Conservation (phyloP, 2,888 invertebrate species). For the Meteorus cinctellus region DNA sequence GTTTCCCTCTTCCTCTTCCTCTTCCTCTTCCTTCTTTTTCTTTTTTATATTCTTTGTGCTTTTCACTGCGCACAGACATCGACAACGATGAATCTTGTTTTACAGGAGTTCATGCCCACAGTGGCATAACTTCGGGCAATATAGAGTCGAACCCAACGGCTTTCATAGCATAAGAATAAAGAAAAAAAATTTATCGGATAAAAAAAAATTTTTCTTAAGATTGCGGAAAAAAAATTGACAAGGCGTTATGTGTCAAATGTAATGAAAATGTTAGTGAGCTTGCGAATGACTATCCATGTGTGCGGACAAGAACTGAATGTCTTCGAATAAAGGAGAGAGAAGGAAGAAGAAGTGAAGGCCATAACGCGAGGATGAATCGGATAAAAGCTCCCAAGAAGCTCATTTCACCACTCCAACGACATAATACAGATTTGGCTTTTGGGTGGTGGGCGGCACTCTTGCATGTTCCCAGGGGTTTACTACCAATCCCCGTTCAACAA, state of each 20-base stretch:
- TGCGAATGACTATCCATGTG: not conserved
- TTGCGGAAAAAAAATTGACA: not conserved
- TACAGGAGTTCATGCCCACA: conserved; percentile 20
- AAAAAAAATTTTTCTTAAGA: not conserved
- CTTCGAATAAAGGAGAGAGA: not conserved
- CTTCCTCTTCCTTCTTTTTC: not conserved
- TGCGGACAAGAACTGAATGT: not conserved
- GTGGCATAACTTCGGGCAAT: conserved; percentile 16
- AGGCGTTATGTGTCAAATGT: not conserved
- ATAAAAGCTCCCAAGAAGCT: conserved; percentile 44
- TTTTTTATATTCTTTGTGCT: conserved; percentile 1
- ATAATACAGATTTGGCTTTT: conserved; percentile 48
- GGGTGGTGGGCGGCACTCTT: conserved; percentile 5
- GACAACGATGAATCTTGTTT: conserved; percentile 22
- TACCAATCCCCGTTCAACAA: conserved; percentile 50
- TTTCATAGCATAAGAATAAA: not conserved
- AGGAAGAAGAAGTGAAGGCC: not conserved
- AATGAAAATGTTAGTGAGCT: conserved; percentile 3
- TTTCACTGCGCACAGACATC: conserved; percentile 10
- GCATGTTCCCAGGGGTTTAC: conserved; percentile 46
- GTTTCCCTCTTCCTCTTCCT: not conserved
- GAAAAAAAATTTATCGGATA: not conserved
- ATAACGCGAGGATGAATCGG: conserved; percentile 33
- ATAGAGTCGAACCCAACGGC: not conserved
- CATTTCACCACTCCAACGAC: conserved; percentile 42